Conservation (phyloP, 1,140 invertebrate species). For the Pseudomyrmex gracilis region DNA sequence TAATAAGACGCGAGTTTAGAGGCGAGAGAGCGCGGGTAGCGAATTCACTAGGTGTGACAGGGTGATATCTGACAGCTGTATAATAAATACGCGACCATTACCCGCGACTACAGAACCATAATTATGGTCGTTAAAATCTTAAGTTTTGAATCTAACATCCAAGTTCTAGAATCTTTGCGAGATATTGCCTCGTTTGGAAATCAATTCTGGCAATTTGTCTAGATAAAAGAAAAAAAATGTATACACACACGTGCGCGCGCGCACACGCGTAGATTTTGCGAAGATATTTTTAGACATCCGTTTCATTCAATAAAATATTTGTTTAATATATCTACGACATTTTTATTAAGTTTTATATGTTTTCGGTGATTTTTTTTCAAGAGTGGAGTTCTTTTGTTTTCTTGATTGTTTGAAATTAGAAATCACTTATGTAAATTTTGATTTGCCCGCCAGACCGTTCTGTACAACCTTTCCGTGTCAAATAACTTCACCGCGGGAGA, state of each 20-base stretch:
- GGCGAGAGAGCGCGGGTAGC: constrained; percentile 24
- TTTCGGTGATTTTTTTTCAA: too few relatives aligned
- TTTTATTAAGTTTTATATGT: too few relatives aligned
- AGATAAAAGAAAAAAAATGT: too few relatives aligned
- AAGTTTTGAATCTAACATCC: too few relatives aligned
- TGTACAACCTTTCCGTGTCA: constrained; percentile 63
- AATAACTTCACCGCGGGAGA: constrained; percentile 22
- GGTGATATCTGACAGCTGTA: constrained; percentile 31
- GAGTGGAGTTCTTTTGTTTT: too few relatives aligned
- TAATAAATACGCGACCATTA: background rate
- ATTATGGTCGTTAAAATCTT: constrained; percentile 12
- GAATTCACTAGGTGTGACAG: constrained; percentile 43
- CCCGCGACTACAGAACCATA: background rate
- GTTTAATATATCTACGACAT: too few relatives aligned
- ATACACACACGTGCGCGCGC: too few relatives aligned
- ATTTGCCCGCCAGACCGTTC: background rate
- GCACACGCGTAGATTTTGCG: too few relatives aligned
- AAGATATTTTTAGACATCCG: too few relatives aligned
- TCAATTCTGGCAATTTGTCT: too few relatives aligned
- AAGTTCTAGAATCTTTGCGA: background rate
- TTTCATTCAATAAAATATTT: too few relatives aligned
- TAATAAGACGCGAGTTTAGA: constrained; percentile 51
- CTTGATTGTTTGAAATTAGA: background rate
- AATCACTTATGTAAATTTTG: constrained; percentile 68
- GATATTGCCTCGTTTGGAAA: background rate